Conservation (phyloP, 2,888 invertebrate genomes). For the Diploptera punctata region DNA sequence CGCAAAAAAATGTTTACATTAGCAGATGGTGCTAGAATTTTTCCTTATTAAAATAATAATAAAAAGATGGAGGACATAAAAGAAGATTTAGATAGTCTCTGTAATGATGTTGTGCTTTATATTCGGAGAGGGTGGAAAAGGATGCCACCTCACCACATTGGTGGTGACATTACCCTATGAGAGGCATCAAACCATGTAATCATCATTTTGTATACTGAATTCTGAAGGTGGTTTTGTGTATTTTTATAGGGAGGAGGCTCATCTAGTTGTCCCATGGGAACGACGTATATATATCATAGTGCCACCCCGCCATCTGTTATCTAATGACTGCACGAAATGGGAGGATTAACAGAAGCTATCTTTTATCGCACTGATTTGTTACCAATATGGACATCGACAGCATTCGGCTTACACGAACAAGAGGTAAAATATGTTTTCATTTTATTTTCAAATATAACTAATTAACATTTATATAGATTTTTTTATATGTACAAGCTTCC, state of each 20-base stretch:
- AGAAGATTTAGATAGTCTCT: slow-evolving; percentile 19
- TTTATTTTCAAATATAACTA: no score
- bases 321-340: slow-evolving; percentile 20
- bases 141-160: slow-evolving; percentile 4
- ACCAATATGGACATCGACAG: background rate
- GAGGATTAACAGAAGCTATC: background rate
- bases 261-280: slow-evolving; percentile 16
- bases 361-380: slow-evolving; percentile 3
- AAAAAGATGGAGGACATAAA: slow-evolving; percentile 25
- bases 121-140: background rate
- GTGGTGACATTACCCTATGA: slow-evolving; percentile 27
- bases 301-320: slow-evolving; percentile 29
- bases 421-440: no score
- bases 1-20: slow-evolving; percentile 15
- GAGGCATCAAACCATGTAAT: slow-evolving; percentile 24
- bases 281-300: background rate
- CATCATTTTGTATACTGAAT: slow-evolving; percentile 12
- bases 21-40: slow-evolving; percentile 29
- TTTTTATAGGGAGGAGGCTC: slow-evolving; percentile 3
- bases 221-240: slow-evolving; percentile 28
- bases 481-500: no score
- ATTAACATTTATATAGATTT: no score
- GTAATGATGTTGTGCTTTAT: slow-evolving; percentile 13
- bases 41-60: slow-evolving; percentile 34
- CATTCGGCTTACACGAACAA: no score